These are phyloP conservation scores for Balearica regulorum DNA, from an alignment of 2,797 vertebrate genomes.

Conservation along the genomic window DNA sequence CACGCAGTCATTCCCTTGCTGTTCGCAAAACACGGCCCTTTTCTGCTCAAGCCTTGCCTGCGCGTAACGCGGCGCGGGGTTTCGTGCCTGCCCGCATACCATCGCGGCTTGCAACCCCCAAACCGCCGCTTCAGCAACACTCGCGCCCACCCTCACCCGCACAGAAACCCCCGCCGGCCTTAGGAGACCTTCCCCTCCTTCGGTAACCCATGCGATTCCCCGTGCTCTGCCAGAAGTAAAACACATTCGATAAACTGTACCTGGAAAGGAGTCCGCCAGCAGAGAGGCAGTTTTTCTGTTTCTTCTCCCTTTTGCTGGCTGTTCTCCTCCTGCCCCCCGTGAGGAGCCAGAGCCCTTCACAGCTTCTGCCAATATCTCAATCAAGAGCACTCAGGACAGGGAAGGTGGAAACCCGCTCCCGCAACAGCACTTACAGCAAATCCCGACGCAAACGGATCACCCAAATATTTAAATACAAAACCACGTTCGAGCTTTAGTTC, in stretches of 20 bases:
- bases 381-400: not conserved
- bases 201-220: not conserved
- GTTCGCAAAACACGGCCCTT: not conserved
- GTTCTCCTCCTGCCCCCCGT: not conserved
- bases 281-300: not conserved
- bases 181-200: not conserved
- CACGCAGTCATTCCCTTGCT: fast-evolving
- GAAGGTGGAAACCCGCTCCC: not conserved
- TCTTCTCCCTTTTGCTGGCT: not conserved
- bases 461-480: not conserved
- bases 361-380: not conserved
- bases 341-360: not conserved
- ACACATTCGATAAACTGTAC: not conserved
- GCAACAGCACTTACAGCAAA: not conserved
- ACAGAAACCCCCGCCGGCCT: not conserved
- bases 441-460: not conserved
- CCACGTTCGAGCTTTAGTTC: fast-evolving
- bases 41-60: fast-evolving
- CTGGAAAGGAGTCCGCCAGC: not conserved
- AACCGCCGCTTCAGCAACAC: fast-evolving
- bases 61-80: fast-evolving
- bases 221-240: not conserved
- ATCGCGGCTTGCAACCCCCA: not conserved
- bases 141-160: fast-evolving
- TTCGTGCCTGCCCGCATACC: not conserved